phyloP scores from a whole-genome alignment of 2,888 invertebrate genomes.

The Pseudococcus jackbeardsleyi region DNA sequence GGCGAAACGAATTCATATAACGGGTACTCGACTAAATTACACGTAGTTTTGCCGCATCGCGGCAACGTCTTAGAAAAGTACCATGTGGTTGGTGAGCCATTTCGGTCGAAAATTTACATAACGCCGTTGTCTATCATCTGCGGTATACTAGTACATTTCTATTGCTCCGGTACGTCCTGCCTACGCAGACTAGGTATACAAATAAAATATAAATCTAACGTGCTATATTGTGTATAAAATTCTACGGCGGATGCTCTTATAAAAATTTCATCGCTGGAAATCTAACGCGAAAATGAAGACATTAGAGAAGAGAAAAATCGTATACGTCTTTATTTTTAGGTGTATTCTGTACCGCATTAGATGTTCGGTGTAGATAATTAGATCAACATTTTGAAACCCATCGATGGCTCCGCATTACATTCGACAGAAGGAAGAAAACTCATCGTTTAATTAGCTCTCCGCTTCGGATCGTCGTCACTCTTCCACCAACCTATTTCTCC shows the following conservation, averaged over 20 bases:
- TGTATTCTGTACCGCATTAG: no score
- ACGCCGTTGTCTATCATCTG: conserved; percentile 35
- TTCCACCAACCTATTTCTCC: not conserved
- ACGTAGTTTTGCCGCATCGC: not conserved
- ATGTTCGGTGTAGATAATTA: not conserved
- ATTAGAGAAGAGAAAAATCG: no score
- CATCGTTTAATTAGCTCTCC: not conserved
- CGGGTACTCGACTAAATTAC: conserved; percentile 44
- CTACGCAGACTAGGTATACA: not conserved
- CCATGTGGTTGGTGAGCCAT: conserved; percentile 40
- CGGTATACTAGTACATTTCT: not conserved
- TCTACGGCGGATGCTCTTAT: no score
- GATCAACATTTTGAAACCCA: not conserved
- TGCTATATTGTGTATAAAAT: no score
- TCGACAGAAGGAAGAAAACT: not conserved
- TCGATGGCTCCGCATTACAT: not conserved
- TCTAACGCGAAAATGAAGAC: no score
- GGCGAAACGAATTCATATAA: conserved; percentile 35
- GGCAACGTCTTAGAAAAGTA: conserved; percentile 4
- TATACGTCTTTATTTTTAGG: no score
- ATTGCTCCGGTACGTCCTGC: not conserved
- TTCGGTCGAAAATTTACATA: conserved; percentile 35
- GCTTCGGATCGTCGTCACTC: not conserved
- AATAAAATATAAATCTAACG: not conserved
- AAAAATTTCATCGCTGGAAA: no score